Conservation (phyloP, 2,113 vertebrate genomes). For the Dermatemys mawii region DNA sequence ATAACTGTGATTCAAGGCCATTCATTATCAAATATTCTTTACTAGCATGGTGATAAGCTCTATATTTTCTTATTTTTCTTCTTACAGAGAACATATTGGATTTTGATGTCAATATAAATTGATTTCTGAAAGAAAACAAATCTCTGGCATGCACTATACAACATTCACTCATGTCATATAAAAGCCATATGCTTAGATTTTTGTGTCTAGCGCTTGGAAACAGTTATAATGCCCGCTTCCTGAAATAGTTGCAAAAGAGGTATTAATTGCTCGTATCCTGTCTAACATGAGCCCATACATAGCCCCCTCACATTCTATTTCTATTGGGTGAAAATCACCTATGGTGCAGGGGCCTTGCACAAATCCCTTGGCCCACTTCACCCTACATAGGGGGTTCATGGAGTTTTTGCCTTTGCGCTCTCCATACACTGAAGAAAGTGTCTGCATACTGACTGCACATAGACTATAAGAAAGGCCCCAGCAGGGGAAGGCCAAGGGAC, state of each 20-base stretch:
- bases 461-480: neutral
- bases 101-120: slow-evolving; percentile 23
- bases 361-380: slow-evolving; percentile 14
- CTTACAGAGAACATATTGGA: neutral
- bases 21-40: neutral
- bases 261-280: neutral
- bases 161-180: neutral
- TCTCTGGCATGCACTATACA: neutral
- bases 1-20: neutral
- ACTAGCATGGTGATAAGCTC: neutral
- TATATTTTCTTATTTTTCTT: neutral
- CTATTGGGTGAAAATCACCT: neutral
- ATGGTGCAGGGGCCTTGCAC: neutral
- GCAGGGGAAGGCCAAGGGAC: neutral
- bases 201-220: neutral
- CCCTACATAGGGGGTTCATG: neutral
- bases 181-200: neutral
- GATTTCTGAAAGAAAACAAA: slow-evolving; percentile 10
- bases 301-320: neutral
- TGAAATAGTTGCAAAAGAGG: slow-evolving; percentile 10
- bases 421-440: neutral
- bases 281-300: neutral
- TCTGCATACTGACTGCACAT: neutral
- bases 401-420: neutral
- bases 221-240: neutral